Conservation (phyloP, 2,888 invertebrate species). For the Darwinula stevensoni region DNA sequence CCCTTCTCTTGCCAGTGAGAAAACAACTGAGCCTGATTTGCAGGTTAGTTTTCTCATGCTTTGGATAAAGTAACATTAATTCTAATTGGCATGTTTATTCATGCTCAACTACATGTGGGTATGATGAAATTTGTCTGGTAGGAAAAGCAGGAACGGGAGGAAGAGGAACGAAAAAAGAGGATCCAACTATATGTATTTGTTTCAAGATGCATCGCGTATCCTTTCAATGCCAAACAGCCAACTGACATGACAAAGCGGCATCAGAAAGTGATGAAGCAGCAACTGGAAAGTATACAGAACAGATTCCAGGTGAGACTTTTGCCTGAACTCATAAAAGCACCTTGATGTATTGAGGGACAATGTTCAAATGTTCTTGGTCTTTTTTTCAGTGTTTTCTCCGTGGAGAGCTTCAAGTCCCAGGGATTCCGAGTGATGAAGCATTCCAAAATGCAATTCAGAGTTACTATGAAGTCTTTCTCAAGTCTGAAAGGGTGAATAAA, state of each 20-base stretch:
- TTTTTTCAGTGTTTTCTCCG: conserved; percentile 53
- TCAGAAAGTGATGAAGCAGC: conserved; percentile 82
- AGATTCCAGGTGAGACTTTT: conserved; percentile 50
- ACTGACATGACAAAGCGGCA: conserved; percentile 91
- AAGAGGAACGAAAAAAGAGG: conserved; percentile 76
- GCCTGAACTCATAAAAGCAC: neutral
- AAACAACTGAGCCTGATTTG: conserved; percentile 42
- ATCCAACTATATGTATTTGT: conserved; percentile 95
- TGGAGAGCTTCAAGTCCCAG: conserved; percentile 89
- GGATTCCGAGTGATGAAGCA: conserved; percentile 89
- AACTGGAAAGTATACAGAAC: conserved; percentile 70
- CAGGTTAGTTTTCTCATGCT: no score
- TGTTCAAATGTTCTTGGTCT: neutral
- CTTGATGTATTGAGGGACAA: no score
- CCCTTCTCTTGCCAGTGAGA: conserved; percentile 67
- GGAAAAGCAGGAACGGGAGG: conserved; percentile 80
- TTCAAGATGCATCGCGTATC: conserved; percentile 87
- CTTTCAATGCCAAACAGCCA: conserved; percentile 96
- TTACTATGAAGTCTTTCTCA: conserved; percentile 79
- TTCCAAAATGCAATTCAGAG: conserved; percentile 96
- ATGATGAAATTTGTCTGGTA: conserved; percentile 16
- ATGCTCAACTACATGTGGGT: no score
- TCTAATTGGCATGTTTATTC: no score
- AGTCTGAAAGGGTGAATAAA: conserved; percentile 77
- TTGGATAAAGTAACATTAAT: neutral